These are phyloP conservation scores for Periplaneta americana DNA, from an alignment of 1,140 invertebrate genomes.

Conservation along the genomic window DNA sequence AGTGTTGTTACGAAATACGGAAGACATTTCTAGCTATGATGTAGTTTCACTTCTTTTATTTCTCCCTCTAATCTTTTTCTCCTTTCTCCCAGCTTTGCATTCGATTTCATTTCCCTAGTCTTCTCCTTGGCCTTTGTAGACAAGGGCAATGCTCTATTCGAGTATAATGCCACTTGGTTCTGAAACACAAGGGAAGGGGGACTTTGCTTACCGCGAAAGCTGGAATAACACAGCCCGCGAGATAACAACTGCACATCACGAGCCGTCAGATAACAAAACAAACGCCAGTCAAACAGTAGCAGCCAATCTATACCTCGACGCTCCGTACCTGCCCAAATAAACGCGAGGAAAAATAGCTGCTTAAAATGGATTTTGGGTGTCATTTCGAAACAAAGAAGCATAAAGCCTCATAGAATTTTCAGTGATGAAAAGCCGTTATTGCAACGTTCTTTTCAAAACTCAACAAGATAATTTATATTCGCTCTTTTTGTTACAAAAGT, in stretches of 20 bases:
- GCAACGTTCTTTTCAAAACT: too few relatives aligned
- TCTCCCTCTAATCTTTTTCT: not conserved
- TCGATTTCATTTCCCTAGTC: not conserved
- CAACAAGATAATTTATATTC: too few relatives aligned
- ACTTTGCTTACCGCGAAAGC: not conserved
- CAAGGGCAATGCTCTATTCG: not conserved
- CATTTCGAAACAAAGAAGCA: not conserved
- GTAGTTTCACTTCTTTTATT: not conserved
- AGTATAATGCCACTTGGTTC: not conserved
- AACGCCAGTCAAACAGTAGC: not conserved
- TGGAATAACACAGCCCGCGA: not conserved
- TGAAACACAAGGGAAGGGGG: not conserved
- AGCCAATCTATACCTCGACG: not conserved
- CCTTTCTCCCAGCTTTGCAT: not conserved
- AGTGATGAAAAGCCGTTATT: too few relatives aligned
- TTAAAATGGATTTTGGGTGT: not conserved
- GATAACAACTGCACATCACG: not conserved
- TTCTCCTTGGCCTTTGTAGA: not conserved
- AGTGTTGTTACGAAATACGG: not conserved
- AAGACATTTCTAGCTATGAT: not conserved
- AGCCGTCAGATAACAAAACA: not conserved
- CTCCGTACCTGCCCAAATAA: not conserved
- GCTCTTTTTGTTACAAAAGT: too few relatives aligned
- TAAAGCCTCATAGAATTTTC: too few relatives aligned
- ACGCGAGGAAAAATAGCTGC: not conserved